These are phyloP conservation scores for Semnopithecus entellus DNA, from an alignment of 2,113 vertebrate genomes.

Conservation along the genomic window DNA sequence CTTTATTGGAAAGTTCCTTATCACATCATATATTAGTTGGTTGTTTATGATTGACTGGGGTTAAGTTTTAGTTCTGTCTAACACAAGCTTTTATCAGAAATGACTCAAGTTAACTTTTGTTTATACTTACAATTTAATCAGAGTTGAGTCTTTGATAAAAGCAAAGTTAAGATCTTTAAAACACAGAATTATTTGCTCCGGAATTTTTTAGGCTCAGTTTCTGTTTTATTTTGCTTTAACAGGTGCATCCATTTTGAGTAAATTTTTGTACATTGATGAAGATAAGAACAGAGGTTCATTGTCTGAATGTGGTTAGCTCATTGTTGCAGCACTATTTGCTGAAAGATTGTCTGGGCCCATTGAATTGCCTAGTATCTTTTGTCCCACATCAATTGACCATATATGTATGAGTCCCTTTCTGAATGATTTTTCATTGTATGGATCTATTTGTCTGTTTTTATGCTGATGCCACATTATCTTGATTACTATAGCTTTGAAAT, in stretches of 20 bases:
- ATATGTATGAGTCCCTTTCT: neutral
- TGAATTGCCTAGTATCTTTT: neutral
- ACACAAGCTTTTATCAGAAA: too few relatives aligned
- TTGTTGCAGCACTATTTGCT: neutral
- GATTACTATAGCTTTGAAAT: neutral
- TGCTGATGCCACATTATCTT: neutral
- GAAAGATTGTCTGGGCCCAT: neutral
- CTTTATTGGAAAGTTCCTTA: too few relatives aligned
- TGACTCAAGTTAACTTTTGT: too few relatives aligned
- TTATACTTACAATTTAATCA: too few relatives aligned
- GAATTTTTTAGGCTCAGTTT: too few relatives aligned
- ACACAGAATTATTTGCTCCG: too few relatives aligned
- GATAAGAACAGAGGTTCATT: neutral
- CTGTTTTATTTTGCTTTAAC: too few relatives aligned
- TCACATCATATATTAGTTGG: too few relatives aligned
- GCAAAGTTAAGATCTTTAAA: too few relatives aligned
- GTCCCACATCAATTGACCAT: neutral
- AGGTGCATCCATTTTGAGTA: neutral
- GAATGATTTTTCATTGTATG: neutral
- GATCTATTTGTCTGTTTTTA: neutral
- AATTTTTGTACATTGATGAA: neutral
- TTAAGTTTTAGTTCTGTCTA: neutral
- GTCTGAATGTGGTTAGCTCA: neutral
- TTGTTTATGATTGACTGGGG: too few relatives aligned
- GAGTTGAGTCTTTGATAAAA: too few relatives aligned